phyloP scores from a whole-genome alignment of 2,113 vertebrate species.

The Callionymus lyra region DNA sequence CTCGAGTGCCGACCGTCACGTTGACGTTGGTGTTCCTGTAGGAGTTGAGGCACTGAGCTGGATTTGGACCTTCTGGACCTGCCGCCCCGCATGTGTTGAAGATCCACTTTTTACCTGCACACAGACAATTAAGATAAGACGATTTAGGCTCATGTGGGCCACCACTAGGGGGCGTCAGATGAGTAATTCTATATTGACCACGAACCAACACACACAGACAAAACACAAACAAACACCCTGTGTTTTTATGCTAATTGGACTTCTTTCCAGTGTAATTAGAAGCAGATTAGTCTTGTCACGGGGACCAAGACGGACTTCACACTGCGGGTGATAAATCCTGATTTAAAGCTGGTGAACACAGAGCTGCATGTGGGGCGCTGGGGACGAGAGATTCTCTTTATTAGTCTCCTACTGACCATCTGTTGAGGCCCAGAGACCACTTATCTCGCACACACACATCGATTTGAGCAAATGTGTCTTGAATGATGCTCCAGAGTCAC shows the following conservation, averaged over 20 bases:
- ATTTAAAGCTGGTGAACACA: slow-evolving; percentile 29
- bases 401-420: slow-evolving; percentile 4
- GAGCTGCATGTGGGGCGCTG: slow-evolving; percentile 9
- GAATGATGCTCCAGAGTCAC: too few relatives aligned
- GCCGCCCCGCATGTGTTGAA: slow-evolving; percentile 90
- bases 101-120: slow-evolving; percentile 70
- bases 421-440: slow-evolving; percentile 5
- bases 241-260: slow-evolving; percentile 40
- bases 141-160: too few relatives aligned
- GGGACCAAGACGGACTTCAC: slow-evolving; percentile 41
- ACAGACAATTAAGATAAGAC: background rate
- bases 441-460: slow-evolving; percentile 18
- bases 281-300: slow-evolving; percentile 56
- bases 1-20: slow-evolving; percentile 77
- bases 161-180: too few relatives aligned
- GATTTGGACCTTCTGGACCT: slow-evolving; percentile 84
- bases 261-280: slow-evolving; percentile 51
- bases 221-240: slow-evolving; percentile 1
- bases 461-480: slow-evolving; percentile 16
- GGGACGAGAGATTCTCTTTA: slow-evolving; percentile 5
- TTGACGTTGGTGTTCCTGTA: slow-evolving; percentile 85
- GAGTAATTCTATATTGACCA: too few relatives aligned
- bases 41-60: slow-evolving; percentile 84
- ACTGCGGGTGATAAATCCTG: slow-evolving; percentile 30
- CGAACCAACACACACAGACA: too few relatives aligned